Conservation (phyloP, 2,888 invertebrate species). For the Troides oblongomaculatus region DNA sequence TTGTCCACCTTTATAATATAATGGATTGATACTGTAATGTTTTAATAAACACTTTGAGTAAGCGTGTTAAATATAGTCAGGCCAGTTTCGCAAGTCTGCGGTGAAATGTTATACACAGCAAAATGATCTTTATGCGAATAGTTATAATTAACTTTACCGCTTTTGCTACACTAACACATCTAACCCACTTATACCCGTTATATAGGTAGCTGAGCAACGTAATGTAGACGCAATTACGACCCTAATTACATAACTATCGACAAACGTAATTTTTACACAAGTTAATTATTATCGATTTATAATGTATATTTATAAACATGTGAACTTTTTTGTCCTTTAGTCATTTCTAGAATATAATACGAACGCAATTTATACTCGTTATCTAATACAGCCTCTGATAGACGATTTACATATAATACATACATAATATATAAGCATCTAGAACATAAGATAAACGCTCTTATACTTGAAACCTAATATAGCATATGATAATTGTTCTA, state of each 20-base stretch:
- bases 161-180: not conserved
- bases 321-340: too few species aligned
- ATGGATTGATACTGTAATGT: not conserved
- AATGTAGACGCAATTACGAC: slow-evolving; percentile 10
- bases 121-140: not conserved
- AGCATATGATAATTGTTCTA: too few species aligned
- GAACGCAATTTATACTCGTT: too few species aligned
- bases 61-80: slow-evolving; percentile 5
- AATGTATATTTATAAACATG: too few species aligned
- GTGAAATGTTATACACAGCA: not conserved
- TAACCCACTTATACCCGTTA: not conserved
- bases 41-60: not conserved
- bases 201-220: not conserved
- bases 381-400: too few species aligned
- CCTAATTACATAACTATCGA: slow-evolving; percentile 8
- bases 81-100: slow-evolving; percentile 4
- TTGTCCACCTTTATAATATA: not conserved
- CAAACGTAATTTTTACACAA: not conserved
- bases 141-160: not conserved
- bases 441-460: too few species aligned
- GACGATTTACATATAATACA: too few species aligned
- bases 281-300: too few species aligned
- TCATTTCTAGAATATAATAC: too few species aligned
- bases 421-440: too few species aligned
- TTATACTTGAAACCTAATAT: too few species aligned